A percentile compares a stretch with the other conserved stretches of the same genome.
phyloP scores from a whole-genome alignment of 2,113 vertebrate species.

The Irena cyanogastra region DNA sequence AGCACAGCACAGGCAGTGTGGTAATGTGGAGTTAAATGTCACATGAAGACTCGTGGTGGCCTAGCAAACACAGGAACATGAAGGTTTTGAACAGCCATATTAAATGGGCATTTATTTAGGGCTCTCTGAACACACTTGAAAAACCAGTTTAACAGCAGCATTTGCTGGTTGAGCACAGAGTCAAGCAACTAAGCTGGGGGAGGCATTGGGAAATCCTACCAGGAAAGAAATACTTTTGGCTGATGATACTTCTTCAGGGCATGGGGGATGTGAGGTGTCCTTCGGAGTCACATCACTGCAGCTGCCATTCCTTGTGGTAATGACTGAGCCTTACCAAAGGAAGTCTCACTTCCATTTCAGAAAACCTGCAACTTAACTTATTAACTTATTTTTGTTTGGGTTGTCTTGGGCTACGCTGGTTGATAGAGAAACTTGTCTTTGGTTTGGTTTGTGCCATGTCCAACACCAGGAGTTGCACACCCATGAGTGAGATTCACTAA shows the following conservation, averaged over 20 bases:
- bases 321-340: not conserved
- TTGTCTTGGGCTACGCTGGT: not conserved
- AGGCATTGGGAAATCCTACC: not conserved
- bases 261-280: not conserved
- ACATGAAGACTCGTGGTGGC: not conserved
- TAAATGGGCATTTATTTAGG: not conserved
- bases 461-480: not conserved
- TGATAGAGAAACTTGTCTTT: not conserved
- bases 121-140: not conserved
- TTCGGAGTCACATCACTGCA: not conserved
- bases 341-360: not conserved
- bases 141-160: not conserved
- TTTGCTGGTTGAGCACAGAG: not conserved
- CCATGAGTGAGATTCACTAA: rapidly evolving
- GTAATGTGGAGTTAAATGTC: not conserved
- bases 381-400: not conserved
- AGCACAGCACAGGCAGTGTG: not conserved
- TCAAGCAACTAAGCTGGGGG: not conserved
- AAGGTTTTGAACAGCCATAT: not conserved
- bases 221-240: not conserved
- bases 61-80: not conserved
- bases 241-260: not conserved
- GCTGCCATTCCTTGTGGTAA: not conserved
- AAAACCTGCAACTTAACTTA: not conserved
- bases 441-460: not conserved